Evolutionary conservation across 2,113 vertebrate species (phyloP), one percentile per base, ranked within the genome.

Genomic region (Chaenogobius annularis): DNA sequence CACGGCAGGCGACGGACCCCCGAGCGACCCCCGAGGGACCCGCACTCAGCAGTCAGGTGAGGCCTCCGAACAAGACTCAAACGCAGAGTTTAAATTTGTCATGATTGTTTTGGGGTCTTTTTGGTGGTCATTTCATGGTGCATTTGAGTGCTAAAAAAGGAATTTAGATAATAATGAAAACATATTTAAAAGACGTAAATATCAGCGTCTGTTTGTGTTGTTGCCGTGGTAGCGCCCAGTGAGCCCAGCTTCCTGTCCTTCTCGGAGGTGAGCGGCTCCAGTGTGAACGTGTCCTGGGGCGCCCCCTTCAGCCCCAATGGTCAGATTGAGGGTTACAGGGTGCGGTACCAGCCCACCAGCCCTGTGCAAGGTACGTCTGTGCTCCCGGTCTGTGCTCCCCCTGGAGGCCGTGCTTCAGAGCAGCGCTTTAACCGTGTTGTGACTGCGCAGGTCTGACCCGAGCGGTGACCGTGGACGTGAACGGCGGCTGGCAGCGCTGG

Each of bases 401-500:
- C 40, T 43, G 7, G 10, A 43, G 40, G 40, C 10, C 40, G 7
- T 9, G 26, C n/a, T n/a, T n/a, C n/a, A n/a, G n/a, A n/a, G n/a
- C n/a, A n/a, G n/a, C n/a, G n/a, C n/a, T n/a, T n/a, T n/a, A n/a
- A n/a, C n/a, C n/a, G n/a, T 35, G 35, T 40, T 7, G 17, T 10
- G 0, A n/a, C 26, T 61, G 69, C 70, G 72, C 74, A 99, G 97
- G 97, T 11, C 96, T 98, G 78, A 98, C 94, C 82, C 98, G 97
- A 88, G 95, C 97, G 84, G 96, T 99, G 88, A 98, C 96, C 0
- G 96, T 99, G 92, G 96, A 97, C 10, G 95, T 98, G 44, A 94
- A 94, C 71, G 97, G 96, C 56, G 95, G 94, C 89, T 93, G 95
- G 96, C 97, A 96, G 47, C 95, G 93, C 56, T 98, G 97, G 97